Percentiles rank a stretch among this genome's conserved stretches.
phyloP scores from a whole-genome alignment of 1,140 invertebrate species.

The Linepithema humile region DNA sequence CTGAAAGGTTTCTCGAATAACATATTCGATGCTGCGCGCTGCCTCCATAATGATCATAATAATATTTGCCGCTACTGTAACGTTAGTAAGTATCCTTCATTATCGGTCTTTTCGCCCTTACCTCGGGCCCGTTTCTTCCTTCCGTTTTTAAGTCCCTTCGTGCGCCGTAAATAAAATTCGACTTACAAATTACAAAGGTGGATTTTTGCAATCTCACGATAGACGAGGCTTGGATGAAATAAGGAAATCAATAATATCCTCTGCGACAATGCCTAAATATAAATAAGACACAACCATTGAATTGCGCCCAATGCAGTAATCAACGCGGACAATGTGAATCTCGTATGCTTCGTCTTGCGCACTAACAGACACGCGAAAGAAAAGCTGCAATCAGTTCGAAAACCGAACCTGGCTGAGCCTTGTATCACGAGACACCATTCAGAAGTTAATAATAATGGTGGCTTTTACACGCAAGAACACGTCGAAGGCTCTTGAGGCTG shows the following conservation, averaged over 20 bases:
- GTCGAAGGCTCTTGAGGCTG: constrained; percentile 3
- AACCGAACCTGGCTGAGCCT: background rate
- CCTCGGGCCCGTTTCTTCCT: constrained; percentile 54
- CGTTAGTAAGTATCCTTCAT: constrained; percentile 50
- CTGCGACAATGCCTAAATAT: background rate
- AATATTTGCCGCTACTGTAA: constrained; percentile 57
- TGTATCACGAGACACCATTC: constrained; percentile 40
- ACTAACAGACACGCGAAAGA: constrained; percentile 35
- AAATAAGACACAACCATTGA: background rate
- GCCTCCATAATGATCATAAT: constrained; percentile 54
- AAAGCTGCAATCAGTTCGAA: constrained; percentile 14
- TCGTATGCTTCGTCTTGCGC: constrained; percentile 14
- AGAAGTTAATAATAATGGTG: constrained; percentile 34
- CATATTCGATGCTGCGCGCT: constrained; percentile 48
- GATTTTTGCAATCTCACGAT: background rate
- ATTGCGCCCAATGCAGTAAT: constrained; percentile 10
- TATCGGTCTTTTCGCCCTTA: constrained; percentile 57
- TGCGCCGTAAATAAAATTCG: constrained; percentile 21
- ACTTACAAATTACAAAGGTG: constrained; percentile 18
- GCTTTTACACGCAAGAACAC: constrained; percentile 47
- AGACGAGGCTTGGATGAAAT: constrained; percentile 6
- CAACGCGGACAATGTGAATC: constrained; percentile 32
- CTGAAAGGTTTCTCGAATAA: constrained; percentile 54
- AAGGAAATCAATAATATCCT: constrained; percentile 7
- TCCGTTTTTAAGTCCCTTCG: constrained; percentile 6